Conservation (phyloP, 2,113 vertebrate genomes). For the Prinia subflava region DNA sequence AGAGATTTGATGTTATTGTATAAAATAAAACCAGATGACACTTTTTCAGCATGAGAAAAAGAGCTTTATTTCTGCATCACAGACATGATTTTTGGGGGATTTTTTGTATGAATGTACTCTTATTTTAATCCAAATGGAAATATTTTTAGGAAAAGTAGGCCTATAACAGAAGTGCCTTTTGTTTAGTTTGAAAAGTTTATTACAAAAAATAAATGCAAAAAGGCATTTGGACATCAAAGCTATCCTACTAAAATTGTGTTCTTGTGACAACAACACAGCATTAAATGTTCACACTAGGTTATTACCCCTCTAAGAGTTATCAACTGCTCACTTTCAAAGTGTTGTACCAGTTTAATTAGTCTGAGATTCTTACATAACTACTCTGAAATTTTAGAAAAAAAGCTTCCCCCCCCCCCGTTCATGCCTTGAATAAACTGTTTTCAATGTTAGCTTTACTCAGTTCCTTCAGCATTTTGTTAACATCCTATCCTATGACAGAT, state of each 20-base stretch:
- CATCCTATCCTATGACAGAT: neutral
- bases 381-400: neutral
- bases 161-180: neutral
- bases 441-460: neutral
- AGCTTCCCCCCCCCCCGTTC: accelerated
- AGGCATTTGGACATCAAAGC: neutral
- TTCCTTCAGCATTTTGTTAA: neutral
- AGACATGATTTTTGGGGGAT: accelerated
- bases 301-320: neutral
- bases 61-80: neutral
- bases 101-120: neutral
- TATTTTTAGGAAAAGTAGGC: neutral
- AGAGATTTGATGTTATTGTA: neutral
- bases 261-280: neutral
- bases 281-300: neutral
- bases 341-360: neutral
- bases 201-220: neutral
- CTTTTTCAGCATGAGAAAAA: neutral
- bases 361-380: neutral
- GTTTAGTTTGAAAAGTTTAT: neutral
- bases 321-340: neutral
- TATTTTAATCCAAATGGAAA: neutral
- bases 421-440: neutral
- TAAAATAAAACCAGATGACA: neutral
- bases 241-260: neutral